A percentile compares a stretch with the other conserved stretches of the same genome.
phyloP scores from a whole-genome alignment of 2,797 vertebrate genomes.

The Scarus forsteni region DNA sequence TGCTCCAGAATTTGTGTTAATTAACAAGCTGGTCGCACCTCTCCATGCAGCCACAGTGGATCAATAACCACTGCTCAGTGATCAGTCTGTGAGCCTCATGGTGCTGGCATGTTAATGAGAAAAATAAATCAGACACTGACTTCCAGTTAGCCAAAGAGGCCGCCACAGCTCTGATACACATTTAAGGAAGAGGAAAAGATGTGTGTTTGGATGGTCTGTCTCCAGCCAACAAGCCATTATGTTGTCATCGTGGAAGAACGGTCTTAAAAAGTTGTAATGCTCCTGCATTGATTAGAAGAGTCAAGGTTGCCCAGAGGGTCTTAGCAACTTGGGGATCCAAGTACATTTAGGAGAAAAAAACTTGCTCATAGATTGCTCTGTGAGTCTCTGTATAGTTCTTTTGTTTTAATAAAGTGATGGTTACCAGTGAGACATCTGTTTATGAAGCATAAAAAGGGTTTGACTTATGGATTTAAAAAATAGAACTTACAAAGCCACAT shows the following conservation, averaged over 20 bases:
- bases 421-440: no score
- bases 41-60: conserved; percentile 61
- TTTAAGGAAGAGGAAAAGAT: conserved; percentile 11
- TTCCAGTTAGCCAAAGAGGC: conserved; percentile 40
- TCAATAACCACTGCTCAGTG: conserved; percentile 77
- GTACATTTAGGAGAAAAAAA: no score
- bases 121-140: conserved; percentile 65
- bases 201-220: background rate
- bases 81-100: conserved; percentile 66
- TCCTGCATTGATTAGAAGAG: background rate
- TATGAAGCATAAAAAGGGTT: no score
- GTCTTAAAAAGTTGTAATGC: background rate
- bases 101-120: conserved; percentile 67
- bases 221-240: background rate
- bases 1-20: conserved; percentile 64
- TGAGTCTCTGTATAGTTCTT: no score
- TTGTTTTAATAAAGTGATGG: no score
- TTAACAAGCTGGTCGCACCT: conserved; percentile 64
- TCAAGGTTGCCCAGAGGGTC: no score
- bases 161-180: conserved; percentile 13
- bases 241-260: conserved; percentile 1
- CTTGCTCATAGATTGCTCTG: no score
- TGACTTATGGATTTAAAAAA: no score
- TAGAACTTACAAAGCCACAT: no score
- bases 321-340: no score